phyloP scores from a whole-genome alignment of 1,140 invertebrate species.

The Solenopsis invicta region DNA sequence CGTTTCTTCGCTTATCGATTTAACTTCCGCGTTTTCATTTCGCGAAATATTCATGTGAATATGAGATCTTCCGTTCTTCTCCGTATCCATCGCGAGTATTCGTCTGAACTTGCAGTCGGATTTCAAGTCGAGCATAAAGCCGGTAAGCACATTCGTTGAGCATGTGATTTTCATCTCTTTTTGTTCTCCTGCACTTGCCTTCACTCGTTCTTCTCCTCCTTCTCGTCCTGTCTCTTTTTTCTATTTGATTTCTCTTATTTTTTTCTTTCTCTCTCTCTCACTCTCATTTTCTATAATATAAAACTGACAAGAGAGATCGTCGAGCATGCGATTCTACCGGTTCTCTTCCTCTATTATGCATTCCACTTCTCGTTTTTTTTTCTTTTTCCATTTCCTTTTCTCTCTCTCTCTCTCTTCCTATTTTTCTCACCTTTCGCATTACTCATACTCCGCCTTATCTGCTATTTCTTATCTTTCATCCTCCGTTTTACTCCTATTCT shows the following conservation, averaged over 20 bases:
- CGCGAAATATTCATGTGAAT: conserved; percentile 36
- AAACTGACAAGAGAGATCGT: conserved; percentile 18
- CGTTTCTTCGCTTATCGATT: conserved; percentile 49
- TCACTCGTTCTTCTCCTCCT: neutral
- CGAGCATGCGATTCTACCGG: neutral
- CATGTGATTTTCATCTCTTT: conserved; percentile 40
- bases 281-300: conserved; percentile 54
- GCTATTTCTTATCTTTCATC: conserved; percentile 30
- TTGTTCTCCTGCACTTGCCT: conserved; percentile 1
- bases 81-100: conserved; percentile 23
- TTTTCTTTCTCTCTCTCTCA: neutral
- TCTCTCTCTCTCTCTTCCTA: neutral
- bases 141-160: conserved; percentile 37
- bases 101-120: conserved; percentile 39
- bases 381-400: conserved; percentile 22
- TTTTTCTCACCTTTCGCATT: conserved; percentile 5
- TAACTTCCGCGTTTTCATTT: conserved; percentile 68
- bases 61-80: conserved; percentile 49
- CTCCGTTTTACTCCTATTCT: conserved; percentile 24
- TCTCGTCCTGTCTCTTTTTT: neutral
- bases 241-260: neutral
- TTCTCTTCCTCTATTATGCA: conserved; percentile 5
- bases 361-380: neutral
- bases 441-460: conserved; percentile 27
- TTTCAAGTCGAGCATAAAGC: conserved; percentile 49